Evolutionary conservation across 2,888 invertebrate species (phyloP), one percentile per base, ranked within the genome.

Genomic region (Amaurobius ferox): DNA sequence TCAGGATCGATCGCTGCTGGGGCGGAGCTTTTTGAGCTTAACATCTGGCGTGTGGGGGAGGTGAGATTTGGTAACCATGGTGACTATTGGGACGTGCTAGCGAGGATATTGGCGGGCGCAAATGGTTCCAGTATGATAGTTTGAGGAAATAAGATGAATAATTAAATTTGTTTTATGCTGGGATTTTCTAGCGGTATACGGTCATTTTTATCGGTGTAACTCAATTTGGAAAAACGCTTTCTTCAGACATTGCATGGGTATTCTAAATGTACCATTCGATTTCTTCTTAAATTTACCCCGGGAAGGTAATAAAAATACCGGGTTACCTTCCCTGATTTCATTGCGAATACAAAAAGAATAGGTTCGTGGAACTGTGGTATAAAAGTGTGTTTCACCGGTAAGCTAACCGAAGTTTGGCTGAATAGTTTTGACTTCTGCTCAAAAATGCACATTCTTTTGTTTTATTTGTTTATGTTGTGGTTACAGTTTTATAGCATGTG

Each of bases 1-100:
- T 79, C 39, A 9, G 71, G 62, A 79, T 79, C 79, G 79, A 79
- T 79, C 66, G 39, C 32, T 39, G 71, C 62, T 71, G 64, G 68
- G 74, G 64, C 32, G 40, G 74, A 64, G 64, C 39, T 35, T 9
- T 30, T 55, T 3, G 5, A 23, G 55, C 55, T 55, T 55, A 55
- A 55, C 55, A 55, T 55, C 55, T 28, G 35, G 61, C 39, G 32
- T 48, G 55, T 23, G 48, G 48, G 30, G 64, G 67, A 39, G 39
- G 67, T 68, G 71, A 55, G 68, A 32, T 44, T 71, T 64, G 30
- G 79, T 79, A 44, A 40, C 79, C 55, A 79, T 79, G 64, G 79
- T 23, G 40, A 79, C 48, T 30, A 48, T 48, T 67, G 67, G 28
- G 72, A 64, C 74, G 64, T 74, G 64, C 40, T 35, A n/a, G 26